phyloP scores from a whole-genome alignment of 1,140 invertebrate genomes.

The Drosophila lowei region DNA sequence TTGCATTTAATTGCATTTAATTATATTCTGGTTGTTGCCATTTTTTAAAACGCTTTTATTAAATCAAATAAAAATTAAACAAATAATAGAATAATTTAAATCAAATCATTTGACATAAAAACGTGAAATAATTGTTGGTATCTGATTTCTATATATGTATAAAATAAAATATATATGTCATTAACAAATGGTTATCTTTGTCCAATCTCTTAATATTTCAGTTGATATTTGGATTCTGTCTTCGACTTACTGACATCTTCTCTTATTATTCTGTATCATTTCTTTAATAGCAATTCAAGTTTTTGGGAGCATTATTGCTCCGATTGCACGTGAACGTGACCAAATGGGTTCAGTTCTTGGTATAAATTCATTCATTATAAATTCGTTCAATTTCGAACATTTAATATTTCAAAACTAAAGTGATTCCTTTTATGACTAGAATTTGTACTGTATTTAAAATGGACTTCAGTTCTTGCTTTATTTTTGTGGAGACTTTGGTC shows the following conservation, averaged over 20 bases:
- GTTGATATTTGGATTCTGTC: slow-evolving; percentile 4
- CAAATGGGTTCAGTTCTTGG: not conserved
- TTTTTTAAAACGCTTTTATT: slow-evolving; percentile 54
- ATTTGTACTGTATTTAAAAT: not conserved
- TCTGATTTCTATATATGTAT: slow-evolving; percentile 29
- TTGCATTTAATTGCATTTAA: slow-evolving; percentile 51
- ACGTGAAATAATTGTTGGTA: slow-evolving; percentile 53
- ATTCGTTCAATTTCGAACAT: slow-evolving; percentile 12
- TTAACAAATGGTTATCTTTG: slow-evolving; percentile 49
- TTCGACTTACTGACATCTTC: slow-evolving; percentile 4
- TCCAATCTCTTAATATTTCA: slow-evolving; percentile 12
- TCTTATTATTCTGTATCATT: slow-evolving; percentile 12
- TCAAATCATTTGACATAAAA: slow-evolving; percentile 61
- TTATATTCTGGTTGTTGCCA: slow-evolving; percentile 31
- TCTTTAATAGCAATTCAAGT: not conserved
- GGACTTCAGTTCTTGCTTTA: slow-evolving; percentile 11
- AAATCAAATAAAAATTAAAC: slow-evolving; percentile 70
- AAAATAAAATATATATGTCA: slow-evolving; percentile 43
- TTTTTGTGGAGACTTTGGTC: slow-evolving; percentile 16
- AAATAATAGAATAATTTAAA: slow-evolving; percentile 73
- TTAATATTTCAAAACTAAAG: not conserved
- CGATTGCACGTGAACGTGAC: not conserved
- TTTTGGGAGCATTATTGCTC: not conserved
- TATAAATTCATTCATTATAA: too few species aligned
- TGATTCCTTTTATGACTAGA: not conserved